Evolutionary conservation across 2,888 invertebrate species (phyloP), one percentile per base, ranked within the genome.

Genomic region (Spatulosminthurus flaviceps): DNA sequence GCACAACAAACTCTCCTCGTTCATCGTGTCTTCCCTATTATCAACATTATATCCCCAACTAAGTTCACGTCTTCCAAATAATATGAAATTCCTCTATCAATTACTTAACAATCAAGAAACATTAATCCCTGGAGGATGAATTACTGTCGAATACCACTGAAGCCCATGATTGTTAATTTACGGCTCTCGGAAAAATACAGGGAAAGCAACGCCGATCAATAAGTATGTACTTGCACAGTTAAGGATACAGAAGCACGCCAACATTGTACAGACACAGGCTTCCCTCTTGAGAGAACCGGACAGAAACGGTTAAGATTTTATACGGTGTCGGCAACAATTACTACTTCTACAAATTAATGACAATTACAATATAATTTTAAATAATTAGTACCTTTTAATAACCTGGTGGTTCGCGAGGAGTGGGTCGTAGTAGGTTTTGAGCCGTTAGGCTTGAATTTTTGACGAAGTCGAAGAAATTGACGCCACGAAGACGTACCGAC

Each of bases 371-470:
- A 43, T 22, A 72, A 22, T 43, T 72, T 51, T 22, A 41, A 42
- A 7, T 16, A 43, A 24, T 34, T 43, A 22, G 60, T 42, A 76
- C 76, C 76, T 76, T 41, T 64, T 67, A 64, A 16, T 64, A 41
- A 76, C 67, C 76, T 76, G 76, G 34, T 76, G 67, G 67, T 76
- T 76, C 76, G 41, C 76, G 67, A 76, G 67, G 76, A 76, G 76
- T 42, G 21, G 34, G 41, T 13, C 34, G 51, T 67, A 42, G 43
- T 42, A 42, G 67, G 19, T 76, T 76, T 66, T 29, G 42, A 42
- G 29, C 76, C 26, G 28, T 26, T 74, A 51, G 76, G 76, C 76
- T 76, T 76, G 66, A 42, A 76, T 42, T 76, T 76, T 42, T 41
- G 76, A 67, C 66, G 67, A 67, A 64, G 16, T 76, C 66, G 66